Percentiles rank a stretch among this genome's conserved stretches.
Evolutionary conservation across 2,113 vertebrate species (phyloP).

Genomic region (Lates calcarifer): DNA sequence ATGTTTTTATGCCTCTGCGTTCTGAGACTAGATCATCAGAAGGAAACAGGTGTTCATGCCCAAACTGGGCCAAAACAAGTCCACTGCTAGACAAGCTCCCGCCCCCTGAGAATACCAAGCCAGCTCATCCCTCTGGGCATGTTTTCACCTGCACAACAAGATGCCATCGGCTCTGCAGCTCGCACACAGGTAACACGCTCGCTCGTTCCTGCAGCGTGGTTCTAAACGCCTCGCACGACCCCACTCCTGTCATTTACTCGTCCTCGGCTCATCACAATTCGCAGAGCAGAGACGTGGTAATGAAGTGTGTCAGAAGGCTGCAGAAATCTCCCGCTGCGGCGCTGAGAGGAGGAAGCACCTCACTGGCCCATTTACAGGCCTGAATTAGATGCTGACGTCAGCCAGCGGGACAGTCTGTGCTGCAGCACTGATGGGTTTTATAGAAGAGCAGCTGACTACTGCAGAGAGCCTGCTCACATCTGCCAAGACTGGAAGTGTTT

Average conservation of each 20-base stretch:
- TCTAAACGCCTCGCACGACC: neutral
- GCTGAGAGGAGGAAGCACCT: slow-evolving; percentile 46
- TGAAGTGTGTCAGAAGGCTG: slow-evolving; percentile 26
- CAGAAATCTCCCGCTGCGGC: slow-evolving; percentile 33
- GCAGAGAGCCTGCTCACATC: slow-evolving; percentile 46
- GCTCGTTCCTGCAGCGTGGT: neutral
- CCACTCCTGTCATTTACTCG: neutral
- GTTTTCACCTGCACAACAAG: slow-evolving; percentile 47
- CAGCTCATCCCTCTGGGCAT: slow-evolving; percentile 42
- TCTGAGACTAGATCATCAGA: neutral
- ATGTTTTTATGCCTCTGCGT: neutral
- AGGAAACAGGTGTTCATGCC: slow-evolving; percentile 3
- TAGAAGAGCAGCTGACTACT: slow-evolving; percentile 29
- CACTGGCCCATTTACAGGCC: slow-evolving; percentile 70
- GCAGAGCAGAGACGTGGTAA: neutral
- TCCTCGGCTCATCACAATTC: neutral
- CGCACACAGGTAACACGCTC: neutral
- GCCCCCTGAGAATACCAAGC: slow-evolving; percentile 5
- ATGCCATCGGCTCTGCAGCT: slow-evolving; percentile 20
- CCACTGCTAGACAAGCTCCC: neutral
- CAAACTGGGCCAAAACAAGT: slow-evolving; percentile 2
- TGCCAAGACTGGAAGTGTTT: slow-evolving; percentile 26
- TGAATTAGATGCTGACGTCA: slow-evolving; percentile 72
- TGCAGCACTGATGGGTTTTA: slow-evolving; percentile 42
- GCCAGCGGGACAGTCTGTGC: slow-evolving; percentile 31